Evolutionary conservation across 2,113 vertebrate genomes (phyloP), one percentile per base, ranked within the genome.

Genomic region (Pangasianodon hypophthalmus): DNA sequence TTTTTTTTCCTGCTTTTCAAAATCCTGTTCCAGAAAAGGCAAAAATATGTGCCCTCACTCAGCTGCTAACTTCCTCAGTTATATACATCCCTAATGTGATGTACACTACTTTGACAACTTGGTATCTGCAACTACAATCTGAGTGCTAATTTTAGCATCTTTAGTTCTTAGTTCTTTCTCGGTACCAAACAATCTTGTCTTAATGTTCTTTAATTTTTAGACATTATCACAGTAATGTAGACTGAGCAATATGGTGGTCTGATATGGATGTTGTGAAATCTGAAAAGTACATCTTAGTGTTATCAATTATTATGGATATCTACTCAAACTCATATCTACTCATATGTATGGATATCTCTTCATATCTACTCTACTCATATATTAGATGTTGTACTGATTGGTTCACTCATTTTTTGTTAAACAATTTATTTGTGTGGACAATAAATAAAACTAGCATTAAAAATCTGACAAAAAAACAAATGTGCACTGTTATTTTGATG

Each of bases 41-140:
- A 54, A 73, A 90, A 21, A 85, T 71, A 11, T 56, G 11, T 84
- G 80, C 46, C 88, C n/a, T 81, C 73, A 44, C 14, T 73, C 50
- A 84, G 32, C 69, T 84, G 44, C 86, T 73, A 60, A 84, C 37
- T 0, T 84, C 21, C 9, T 88, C 6, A 21, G 10, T 80, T 54
- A 50, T 71, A 10, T 56, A 19, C 54, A 56, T 56, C 37, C 37
- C 37, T 37, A 37, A 37, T 37, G 10, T 80, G 67, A 50, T 71
- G 6, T 56, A 19, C 54, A 56, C 18, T 88, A 44, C 13, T 88
- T 88, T 69, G 62, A 26, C 44, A 52, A 64, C 56, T 48, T 58
- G 58, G 29, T 64, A 48, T 6, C 48, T 18, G 29, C 62, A n/a
- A 69, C 77, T 64, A 29, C 44, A 32, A 88, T 82, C n/a, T 29